A percentile compares a stretch with the other conserved stretches of the same genome.
phyloP scores from a whole-genome alignment of 2,797 vertebrate species.

The Megalops cyprinoides region DNA sequence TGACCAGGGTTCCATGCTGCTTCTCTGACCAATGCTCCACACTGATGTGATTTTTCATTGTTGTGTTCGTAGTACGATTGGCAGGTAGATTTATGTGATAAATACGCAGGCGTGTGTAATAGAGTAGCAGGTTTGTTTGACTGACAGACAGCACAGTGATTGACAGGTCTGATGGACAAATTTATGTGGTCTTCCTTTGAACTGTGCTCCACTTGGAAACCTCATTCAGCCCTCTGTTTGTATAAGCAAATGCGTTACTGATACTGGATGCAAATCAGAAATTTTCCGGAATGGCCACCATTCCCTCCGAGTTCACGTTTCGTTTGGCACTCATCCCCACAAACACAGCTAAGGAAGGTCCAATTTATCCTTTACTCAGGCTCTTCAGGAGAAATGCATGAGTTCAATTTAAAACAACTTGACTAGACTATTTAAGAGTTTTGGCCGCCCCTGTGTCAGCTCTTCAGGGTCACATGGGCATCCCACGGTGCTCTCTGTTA shows the following conservation, averaged over 20 bases:
- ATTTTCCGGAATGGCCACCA: not conserved
- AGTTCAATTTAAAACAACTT: not conserved
- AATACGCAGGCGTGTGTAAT: no score
- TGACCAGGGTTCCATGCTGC: not conserved
- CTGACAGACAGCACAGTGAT: not conserved
- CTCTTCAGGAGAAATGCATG: not conserved
- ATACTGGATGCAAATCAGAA: not conserved
- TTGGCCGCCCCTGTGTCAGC: not conserved
- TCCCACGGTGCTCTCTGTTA: not conserved
- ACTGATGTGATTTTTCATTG: not conserved
- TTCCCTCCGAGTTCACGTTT: not conserved
- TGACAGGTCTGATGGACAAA: not conserved
- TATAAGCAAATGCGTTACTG: not conserved
- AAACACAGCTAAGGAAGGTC: not conserved
- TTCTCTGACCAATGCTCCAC: not conserved
- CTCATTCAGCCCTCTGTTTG: not conserved
- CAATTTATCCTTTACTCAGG: not conserved
- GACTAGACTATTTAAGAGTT: not conserved
- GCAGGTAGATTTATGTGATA: no score
- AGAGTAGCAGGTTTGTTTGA: no score
- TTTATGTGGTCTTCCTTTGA: not conserved
- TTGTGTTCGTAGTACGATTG: no score
- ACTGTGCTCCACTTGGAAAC: not conserved
- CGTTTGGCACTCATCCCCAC: not conserved
- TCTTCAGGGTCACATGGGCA: not conserved